Conservation (phyloP, 2,888 invertebrate genomes). For the Lithosia quadra region DNA sequence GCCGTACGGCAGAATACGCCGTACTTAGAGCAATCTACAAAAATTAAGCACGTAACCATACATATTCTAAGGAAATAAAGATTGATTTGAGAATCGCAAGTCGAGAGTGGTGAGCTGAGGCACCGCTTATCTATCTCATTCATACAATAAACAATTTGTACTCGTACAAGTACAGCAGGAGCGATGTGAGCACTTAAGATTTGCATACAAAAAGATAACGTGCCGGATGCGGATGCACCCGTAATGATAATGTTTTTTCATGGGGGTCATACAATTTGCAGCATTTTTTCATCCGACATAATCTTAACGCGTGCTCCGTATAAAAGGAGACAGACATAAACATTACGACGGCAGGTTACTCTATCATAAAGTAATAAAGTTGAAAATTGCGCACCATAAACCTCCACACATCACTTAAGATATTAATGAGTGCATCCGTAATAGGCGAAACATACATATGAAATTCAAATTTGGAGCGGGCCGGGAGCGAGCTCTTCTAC, state of each 20-base stretch:
- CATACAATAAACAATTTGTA: conserved; percentile 43
- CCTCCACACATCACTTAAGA: conserved; percentile 84
- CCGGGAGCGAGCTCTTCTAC: conserved; percentile 83
- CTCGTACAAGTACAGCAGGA: conserved; percentile 49
- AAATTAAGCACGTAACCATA: too few relatives aligned
- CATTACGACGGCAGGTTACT: conserved; percentile 46
- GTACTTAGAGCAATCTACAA: too few relatives aligned
- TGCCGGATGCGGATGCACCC: conserved; percentile 69
- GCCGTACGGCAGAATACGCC: too few relatives aligned
- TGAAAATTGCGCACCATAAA: conserved; percentile 61
- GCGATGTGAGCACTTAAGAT: conserved; percentile 66
- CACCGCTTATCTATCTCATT: background rate
- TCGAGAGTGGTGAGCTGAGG: background rate
- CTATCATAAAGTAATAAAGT: conserved; percentile 59
- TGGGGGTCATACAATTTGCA: conserved; percentile 84
- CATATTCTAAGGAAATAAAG: too few relatives aligned
- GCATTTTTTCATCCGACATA: conserved; percentile 82
- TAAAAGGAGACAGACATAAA: conserved; percentile 64
- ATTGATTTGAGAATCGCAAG: too few relatives aligned
- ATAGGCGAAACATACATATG: conserved; percentile 87
- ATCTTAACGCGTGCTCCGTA: conserved; percentile 79
- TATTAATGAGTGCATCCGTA: conserved; percentile 87
- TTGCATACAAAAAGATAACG: conserved; percentile 81
- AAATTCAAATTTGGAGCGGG: conserved; percentile 86
- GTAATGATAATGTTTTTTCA: conserved; percentile 84